A percentile compares a stretch with the other conserved stretches of the same genome.
Conservation (phyloP, 1,140 invertebrate species). For the Acyrthosiphon pisum region DNA sequence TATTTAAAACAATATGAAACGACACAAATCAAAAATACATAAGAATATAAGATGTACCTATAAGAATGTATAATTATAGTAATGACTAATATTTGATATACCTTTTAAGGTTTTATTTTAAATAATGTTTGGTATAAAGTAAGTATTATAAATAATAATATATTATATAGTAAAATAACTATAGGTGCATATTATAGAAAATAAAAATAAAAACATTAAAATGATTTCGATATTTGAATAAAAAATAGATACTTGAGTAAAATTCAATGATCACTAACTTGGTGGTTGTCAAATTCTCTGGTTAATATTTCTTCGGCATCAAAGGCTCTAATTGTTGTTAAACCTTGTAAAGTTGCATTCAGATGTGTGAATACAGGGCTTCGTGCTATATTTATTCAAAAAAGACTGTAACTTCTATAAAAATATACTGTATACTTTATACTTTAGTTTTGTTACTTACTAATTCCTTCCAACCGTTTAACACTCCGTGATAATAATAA, state of each 20-base stretch:
- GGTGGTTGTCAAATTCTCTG: conserved; percentile 80
- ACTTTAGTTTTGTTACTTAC: conserved; percentile 63
- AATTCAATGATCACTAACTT: conserved; percentile 64
- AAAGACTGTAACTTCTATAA: not conserved
- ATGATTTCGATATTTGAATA: too few species aligned
- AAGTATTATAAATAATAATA: too few species aligned
- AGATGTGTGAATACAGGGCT: conserved; percentile 88
- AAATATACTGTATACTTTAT: not conserved
- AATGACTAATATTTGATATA: too few species aligned
- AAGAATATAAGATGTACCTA: too few species aligned
- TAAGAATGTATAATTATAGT: too few species aligned
- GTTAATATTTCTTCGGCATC: conserved; percentile 79
- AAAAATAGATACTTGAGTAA: too few species aligned
- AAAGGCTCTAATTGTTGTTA: conserved; percentile 89
- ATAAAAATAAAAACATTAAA: too few species aligned
- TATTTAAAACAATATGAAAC: not conserved
- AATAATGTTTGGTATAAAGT: too few species aligned
- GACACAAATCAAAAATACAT: too few species aligned
- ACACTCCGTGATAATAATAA: conserved; percentile 71
- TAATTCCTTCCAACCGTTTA: conserved; percentile 71
- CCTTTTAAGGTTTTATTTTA: too few species aligned
- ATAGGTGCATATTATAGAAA: too few species aligned
- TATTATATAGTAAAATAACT: too few species aligned
- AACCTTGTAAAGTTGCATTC: conserved; percentile 85
- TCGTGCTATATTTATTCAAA: conserved; percentile 66